A percentile compares a stretch with the other conserved stretches of the same genome.
These are phyloP conservation scores for Meloidogyne floridensis DNA, from an alignment of 1,140 invertebrate species.

Conservation along the genomic window DNA sequence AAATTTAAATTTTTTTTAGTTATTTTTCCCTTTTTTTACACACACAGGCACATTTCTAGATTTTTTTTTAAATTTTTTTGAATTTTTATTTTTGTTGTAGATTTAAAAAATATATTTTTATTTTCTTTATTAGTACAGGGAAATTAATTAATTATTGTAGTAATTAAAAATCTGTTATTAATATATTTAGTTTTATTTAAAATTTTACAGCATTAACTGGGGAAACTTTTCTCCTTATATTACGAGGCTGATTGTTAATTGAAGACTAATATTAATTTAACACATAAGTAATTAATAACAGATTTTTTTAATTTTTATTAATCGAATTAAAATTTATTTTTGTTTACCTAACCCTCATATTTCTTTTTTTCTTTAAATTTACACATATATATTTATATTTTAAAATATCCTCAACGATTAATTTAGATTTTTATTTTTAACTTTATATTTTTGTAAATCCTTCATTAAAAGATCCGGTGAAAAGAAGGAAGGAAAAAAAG, in stretches of 20 bases:
- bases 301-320: background rate
- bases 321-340: background rate
- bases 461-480: background rate
- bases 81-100: background rate
- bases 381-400: background rate
- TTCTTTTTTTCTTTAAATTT: too few species aligned
- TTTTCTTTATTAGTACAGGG: background rate
- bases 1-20: background rate
- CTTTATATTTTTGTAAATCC: background rate
- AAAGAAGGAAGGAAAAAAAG: background rate
- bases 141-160: background rate
- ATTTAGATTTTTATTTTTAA: background rate
- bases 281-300: too few species aligned
- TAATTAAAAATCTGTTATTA: constrained; percentile 1
- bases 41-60: background rate
- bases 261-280: too few species aligned
- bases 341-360: too few species aligned
- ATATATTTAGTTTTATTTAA: background rate
- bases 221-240: too few species aligned
- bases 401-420: constrained; percentile 4
- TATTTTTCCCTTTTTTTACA: too few species aligned
- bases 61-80: background rate
- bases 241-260: too few species aligned
- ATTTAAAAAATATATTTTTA: background rate
- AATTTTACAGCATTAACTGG: background rate